phyloP scores from a whole-genome alignment of 1,140 invertebrate genomes.

The Sinella curviseta region DNA sequence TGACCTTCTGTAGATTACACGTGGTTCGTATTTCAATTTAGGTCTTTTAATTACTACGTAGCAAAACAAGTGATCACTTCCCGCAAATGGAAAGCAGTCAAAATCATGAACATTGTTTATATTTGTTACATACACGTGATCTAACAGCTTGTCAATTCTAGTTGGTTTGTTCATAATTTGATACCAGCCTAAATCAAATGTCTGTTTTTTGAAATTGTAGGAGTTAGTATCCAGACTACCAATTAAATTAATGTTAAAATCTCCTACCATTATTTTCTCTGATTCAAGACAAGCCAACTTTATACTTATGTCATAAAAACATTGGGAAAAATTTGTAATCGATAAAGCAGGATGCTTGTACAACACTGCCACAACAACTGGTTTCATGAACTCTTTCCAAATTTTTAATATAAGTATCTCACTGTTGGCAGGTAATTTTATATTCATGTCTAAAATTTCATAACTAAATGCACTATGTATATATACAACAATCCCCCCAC shows the following conservation, averaged over 20 bases:
- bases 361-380: not conserved
- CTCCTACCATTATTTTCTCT: not conserved
- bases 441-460: not conserved
- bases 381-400: not conserved
- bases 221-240: not conserved
- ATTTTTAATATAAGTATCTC: not conserved
- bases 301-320: not conserved
- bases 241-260: constrained; percentile 4
- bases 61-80: not conserved
- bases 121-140: not conserved
- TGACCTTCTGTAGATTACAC: not conserved
- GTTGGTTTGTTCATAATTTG: not conserved
- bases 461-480: not conserved
- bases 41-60: not conserved
- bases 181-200: not conserved
- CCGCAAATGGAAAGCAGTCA: not conserved
- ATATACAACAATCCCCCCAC: not conserved
- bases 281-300: not conserved
- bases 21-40: not conserved
- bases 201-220: not conserved
- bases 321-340: not conserved
- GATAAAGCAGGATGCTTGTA: not conserved
- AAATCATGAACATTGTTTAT: not conserved
- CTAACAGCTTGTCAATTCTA: not conserved
- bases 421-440: not conserved